These are phyloP conservation scores for Ophraella communa DNA, from an alignment of 2,888 invertebrate genomes.

Conservation along the genomic window DNA sequence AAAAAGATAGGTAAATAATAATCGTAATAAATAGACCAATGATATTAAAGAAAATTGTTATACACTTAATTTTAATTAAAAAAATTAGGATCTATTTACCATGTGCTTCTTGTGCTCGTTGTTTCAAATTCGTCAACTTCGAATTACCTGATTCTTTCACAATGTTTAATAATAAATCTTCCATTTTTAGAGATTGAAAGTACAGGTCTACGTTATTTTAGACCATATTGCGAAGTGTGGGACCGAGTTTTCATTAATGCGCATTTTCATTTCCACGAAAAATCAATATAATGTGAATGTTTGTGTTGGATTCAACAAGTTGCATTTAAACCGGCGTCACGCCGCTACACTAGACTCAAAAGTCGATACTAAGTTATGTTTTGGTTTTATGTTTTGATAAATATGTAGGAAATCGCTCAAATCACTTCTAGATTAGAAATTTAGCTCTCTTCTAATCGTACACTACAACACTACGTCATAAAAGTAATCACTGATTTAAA, in stretches of 20 bases:
- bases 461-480: not conserved
- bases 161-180: conserved; percentile 84
- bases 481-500: not conserved
- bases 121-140: conserved; percentile 76
- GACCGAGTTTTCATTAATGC: conserved; percentile 20
- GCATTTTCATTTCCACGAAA: conserved; percentile 35
- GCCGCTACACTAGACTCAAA: not conserved
- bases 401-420: not conserved
- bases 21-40: too few relatives aligned
- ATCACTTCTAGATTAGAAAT: conserved; percentile 2
- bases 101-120: conserved; percentile 85
- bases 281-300: conserved; percentile 32
- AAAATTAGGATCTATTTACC: too few relatives aligned
- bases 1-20: too few relatives aligned
- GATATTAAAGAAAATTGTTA: too few relatives aligned
- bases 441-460: not conserved
- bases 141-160: conserved; percentile 84
- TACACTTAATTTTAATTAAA: too few relatives aligned
- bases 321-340: conserved; percentile 5
- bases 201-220: not conserved
- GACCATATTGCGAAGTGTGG: conserved; percentile 15
- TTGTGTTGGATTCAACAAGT: conserved; percentile 32
- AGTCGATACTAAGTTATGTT: not conserved
- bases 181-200: conserved; percentile 65
- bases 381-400: conserved; percentile 10